Evolutionary conservation across 2,113 vertebrate species (phyloP).

Genomic region (Grus americana): DNA sequence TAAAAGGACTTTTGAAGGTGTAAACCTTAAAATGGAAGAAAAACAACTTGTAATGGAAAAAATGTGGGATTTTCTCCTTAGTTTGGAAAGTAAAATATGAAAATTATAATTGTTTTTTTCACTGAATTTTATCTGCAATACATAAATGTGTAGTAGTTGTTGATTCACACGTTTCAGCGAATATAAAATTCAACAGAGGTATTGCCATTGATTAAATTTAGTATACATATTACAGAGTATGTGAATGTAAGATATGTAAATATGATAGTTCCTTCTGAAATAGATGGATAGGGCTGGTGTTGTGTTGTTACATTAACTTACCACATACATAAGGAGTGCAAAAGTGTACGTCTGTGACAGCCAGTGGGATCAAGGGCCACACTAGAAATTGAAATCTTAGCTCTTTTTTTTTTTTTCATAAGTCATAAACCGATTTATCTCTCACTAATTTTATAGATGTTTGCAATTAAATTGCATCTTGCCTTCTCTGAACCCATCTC

Average conservation of each 20-base stretch:
- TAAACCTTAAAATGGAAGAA: not conserved
- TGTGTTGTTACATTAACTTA: not conserved
- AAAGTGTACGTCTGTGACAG: not conserved
- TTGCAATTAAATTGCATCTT: not conserved
- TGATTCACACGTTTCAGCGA: not conserved
- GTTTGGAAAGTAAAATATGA: not conserved
- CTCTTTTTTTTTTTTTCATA: not conserved
- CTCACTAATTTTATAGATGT: not conserved
- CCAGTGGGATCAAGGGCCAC: not conserved
- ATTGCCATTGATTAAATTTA: not conserved
- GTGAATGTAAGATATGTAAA: not conserved
- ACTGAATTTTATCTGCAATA: not conserved
- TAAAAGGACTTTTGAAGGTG: not conserved
- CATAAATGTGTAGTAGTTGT: not conserved
- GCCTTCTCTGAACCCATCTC: not conserved
- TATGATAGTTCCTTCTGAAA: not conserved
- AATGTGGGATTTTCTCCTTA: not conserved
- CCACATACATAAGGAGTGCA: not conserved
- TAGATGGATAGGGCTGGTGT: not conserved
- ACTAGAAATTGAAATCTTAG: not conserved
- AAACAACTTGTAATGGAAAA: not conserved
- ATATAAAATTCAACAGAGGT: not conserved
- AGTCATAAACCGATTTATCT: not conserved
- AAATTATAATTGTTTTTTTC: not conserved
- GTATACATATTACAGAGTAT: not conserved